Base-by-base conservation (phyloP, 2,797 vertebrate species). In the Falco berigora region DNA sequence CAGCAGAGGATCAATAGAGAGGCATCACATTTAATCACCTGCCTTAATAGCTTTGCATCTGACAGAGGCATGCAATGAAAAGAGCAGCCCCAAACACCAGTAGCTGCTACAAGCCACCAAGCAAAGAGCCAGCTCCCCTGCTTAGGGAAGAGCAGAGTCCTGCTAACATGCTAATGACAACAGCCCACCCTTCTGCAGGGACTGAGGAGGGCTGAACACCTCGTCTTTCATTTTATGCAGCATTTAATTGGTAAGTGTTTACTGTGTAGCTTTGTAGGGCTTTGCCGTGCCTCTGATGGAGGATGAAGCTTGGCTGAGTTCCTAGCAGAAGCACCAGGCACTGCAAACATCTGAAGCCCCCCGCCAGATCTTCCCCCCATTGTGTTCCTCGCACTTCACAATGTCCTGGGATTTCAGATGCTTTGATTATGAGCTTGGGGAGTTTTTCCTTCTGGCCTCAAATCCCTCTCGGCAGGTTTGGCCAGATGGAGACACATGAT, bases 181-280 rank as follows among this genome's bases (percentile, higher is more conserved):
- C 69, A 64, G 17, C 64, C 40, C 30, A 16, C 8, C 32, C 66
- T 27, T 75, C 69, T 11, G 7, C 2, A 62, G 66, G 64, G 47
- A 38, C 75, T 13, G 52, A 4, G 0, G 1, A 80, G 85, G 86
- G 69, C 49, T 72, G 55, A 86, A 4, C 58, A 10, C 22, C 47
- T 30, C 0, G 0, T 3, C 80, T 55, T 49, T 24, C 66, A 4
- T 34, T 75, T 10, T 22, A 36, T 10, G 3, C 38, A 5, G 74
- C 3, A 12, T 34, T 75, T 50, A 23, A 52, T 4, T 13, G 28
- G 25, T 14, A 73, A 81, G 25, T 42, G 68, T 25, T 63, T 1
- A 0, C 55, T 4, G 0, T 6, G 42, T 3, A 19, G 40, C 53
- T 40, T 3, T 20, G 84, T 2, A 10, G 46, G 62, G 76, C 63